Evolutionary conservation across 2,888 invertebrate genomes (phyloP), one percentile per base, ranked within the genome.

Genomic region (Alcis repandata): DNA sequence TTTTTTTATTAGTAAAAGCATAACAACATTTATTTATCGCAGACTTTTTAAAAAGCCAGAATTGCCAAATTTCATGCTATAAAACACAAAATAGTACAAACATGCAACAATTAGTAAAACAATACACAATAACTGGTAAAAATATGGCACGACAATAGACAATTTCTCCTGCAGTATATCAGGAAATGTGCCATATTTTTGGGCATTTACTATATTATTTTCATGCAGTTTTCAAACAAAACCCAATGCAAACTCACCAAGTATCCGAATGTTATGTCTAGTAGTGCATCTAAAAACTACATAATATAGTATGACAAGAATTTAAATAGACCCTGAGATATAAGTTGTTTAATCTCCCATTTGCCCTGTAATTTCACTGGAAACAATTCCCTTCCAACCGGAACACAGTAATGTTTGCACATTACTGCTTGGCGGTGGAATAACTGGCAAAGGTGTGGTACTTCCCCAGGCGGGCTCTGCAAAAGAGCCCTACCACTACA

Each of bases 241-340:
- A 76, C 76, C 67, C 72, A 75, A 73, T 69, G 59, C 78, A 80
- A 79, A 78, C 87, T 87, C 85, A 87, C 87, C 87, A 76, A 72
- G 49, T 45, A 32, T 64, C 63, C 68, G 63, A 64, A 40, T 51
- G 56, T 59, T 65, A 69, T 53, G 67, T 56, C 71, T 63, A 70
- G 61, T 71, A 71, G 69, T 60, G 71, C 53, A 45, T 72, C 71
- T 63, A 77, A 62, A 63, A 65, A 65, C 71, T 52, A 52, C 33
- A 32, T 52, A 38, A 11, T 36, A 51, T 36, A 51, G n/a, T 20
- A 9, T n/a, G 51, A 36, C 19, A 51, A 51, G 36, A n/a, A 51
- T 38, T 10, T 13, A 38, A 51, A 51, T 51, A n/a, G n/a, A n/a
- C n/a, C n/a, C n/a, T n/a, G n/a, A n/a, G n/a, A n/a, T n/a, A n/a